phyloP scores from a whole-genome alignment of 1,140 invertebrate species.

The Drosophila orena region DNA sequence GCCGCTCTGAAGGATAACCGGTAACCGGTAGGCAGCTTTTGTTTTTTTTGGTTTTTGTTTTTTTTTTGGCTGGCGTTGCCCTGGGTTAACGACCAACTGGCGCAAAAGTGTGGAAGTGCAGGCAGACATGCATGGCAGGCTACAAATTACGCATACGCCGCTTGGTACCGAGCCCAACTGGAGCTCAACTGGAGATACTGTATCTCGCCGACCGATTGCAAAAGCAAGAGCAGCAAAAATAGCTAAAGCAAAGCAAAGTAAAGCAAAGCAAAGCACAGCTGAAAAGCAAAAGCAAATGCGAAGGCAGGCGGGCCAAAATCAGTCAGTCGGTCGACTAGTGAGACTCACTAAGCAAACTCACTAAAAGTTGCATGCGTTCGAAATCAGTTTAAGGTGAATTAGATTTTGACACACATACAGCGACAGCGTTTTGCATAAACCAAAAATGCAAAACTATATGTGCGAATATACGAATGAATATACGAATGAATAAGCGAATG shows the following conservation, averaged over 20 bases:
- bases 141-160: constrained; percentile 79
- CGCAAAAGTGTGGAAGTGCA: constrained; percentile 38
- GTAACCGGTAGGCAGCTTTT: constrained; percentile 31
- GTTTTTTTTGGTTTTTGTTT: constrained; percentile 3
- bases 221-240: constrained; percentile 29
- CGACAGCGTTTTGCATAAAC: constrained; percentile 44
- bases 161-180: constrained; percentile 38
- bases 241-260: constrained; percentile 17
- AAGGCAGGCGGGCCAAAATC: constrained; percentile 28
- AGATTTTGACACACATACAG: constrained; percentile 73
- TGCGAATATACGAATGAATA: constrained; percentile 22
- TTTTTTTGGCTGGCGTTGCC: constrained; percentile 23
- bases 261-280: neutral
- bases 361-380: constrained; percentile 74
- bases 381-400: constrained; percentile 84
- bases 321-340: constrained; percentile 38
- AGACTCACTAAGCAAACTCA: constrained; percentile 40
- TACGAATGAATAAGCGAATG: too few relatives aligned
- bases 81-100: constrained; percentile 68
- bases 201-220: constrained; percentile 66
- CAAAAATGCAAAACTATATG: neutral
- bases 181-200: constrained; percentile 55
- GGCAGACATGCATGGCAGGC: constrained; percentile 72
- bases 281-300: constrained; percentile 4
- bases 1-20: constrained; percentile 69